Conservation (phyloP, 2,888 invertebrate genomes). For the Lasioglossum marginatum region DNA sequence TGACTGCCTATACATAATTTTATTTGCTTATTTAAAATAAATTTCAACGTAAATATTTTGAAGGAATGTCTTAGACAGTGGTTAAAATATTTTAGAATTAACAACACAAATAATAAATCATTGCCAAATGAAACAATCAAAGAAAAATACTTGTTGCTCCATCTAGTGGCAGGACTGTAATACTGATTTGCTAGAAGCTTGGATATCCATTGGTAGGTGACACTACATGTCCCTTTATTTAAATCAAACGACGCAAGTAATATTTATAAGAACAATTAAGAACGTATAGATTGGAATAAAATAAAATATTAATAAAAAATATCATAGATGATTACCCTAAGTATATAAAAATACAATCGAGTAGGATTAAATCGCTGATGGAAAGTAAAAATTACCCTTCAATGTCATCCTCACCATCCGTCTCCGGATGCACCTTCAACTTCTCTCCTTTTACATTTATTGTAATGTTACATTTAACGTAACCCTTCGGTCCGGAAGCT, state of each 20-base stretch:
- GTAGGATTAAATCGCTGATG: background rate
- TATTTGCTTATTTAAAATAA: background rate
- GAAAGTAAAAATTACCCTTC: conserved; percentile 86
- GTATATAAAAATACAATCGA: background rate
- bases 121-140: background rate
- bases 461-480: conserved; percentile 92
- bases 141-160: background rate
- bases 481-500: conserved; percentile 88
- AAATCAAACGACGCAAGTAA: background rate
- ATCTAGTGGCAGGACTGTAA: background rate
- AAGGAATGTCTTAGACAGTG: background rate
- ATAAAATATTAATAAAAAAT: background rate
- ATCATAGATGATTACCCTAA: background rate
- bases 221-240: background rate
- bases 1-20: background rate
- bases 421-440: conserved; percentile 86
- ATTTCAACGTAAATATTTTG: background rate
- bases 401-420: conserved; percentile 89
- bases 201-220: background rate
- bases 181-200: background rate
- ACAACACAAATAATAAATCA: background rate
- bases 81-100: background rate
- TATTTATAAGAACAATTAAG: background rate
- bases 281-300: background rate
- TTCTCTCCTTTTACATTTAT: conserved; percentile 90